phyloP scores from a whole-genome alignment of 2,888 invertebrate genomes.

The Osmoderma eremita region DNA sequence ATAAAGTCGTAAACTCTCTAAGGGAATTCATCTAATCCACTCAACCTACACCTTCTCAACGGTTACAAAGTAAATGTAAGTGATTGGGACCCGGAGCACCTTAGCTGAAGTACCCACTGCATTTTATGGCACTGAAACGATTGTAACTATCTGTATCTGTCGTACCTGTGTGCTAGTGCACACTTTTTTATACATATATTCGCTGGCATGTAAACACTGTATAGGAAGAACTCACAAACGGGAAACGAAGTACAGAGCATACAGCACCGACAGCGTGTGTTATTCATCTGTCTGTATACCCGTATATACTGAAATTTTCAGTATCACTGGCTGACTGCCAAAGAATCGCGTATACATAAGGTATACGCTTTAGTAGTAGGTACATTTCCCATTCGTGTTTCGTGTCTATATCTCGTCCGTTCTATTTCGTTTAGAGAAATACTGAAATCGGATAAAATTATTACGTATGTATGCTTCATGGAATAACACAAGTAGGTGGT shows the following conservation, averaged over 20 bases:
- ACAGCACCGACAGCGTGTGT: neutral
- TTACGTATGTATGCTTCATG: too few species aligned
- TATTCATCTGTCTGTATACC: constrained; percentile 30
- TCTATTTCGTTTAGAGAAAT: too few species aligned
- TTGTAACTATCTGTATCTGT: neutral
- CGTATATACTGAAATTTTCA: constrained; percentile 41
- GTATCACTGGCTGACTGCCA: constrained; percentile 45
- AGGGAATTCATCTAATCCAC: too few species aligned
- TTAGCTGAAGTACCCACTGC: neutral
- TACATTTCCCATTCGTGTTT: too few species aligned
- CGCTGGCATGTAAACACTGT: constrained; percentile 28
- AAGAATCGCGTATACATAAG: constrained; percentile 32
- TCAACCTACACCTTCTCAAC: neutral
- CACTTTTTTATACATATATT: neutral
- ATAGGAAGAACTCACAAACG: constrained; percentile 16
- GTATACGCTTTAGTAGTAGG: too few species aligned
- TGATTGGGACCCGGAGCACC: neutral
- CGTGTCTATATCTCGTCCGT: too few species aligned
- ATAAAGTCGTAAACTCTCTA: too few species aligned
- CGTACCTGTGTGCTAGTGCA: neutral
- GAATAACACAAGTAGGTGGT: too few species aligned
- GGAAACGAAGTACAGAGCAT: constrained; percentile 22
- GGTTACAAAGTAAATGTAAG: neutral
- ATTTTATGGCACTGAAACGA: neutral
- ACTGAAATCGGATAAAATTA: too few species aligned